Evolutionary conservation across 2,888 invertebrate species (phyloP).

Genomic region (Linyphia triangularis): DNA sequence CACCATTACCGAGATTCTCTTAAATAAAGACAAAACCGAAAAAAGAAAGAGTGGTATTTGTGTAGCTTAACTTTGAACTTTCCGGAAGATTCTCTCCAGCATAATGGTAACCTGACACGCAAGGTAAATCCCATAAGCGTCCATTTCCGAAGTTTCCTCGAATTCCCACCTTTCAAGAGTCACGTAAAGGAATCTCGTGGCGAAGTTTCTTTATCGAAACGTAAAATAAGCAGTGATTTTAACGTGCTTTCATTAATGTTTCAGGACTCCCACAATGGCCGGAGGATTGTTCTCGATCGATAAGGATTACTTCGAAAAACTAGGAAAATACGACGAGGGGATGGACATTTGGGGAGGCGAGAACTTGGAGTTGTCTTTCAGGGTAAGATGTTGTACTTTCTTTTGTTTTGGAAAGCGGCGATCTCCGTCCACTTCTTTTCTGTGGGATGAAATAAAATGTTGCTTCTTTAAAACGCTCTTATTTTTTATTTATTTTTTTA

Average conservation of each 20-base stretch:
- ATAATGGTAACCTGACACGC: slow-evolving; percentile 26
- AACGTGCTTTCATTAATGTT: slow-evolving; percentile 72
- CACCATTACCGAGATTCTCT: not conserved
- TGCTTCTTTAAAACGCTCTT: not conserved
- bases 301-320: slow-evolving; percentile 89
- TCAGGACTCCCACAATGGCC: slow-evolving; percentile 92
- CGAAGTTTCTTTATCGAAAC: not conserved
- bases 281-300: slow-evolving; percentile 95
- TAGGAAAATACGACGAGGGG: slow-evolving; percentile 86
- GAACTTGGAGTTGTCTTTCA: slow-evolving; percentile 97
- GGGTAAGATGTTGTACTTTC: slow-evolving; percentile 81
- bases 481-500: not conserved
- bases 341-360: slow-evolving; percentile 98
- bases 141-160: not conserved
- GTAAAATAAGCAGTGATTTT: slow-evolving; percentile 19
- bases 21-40: not conserved
- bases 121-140: not conserved
- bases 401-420: not conserved
- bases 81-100: not conserved
- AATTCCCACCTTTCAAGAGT: not conserved
- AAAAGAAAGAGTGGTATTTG: not conserved
- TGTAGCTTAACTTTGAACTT: not conserved
- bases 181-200: slow-evolving; percentile 33
- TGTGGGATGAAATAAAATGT: not conserved
- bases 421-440: not conserved